Evolutionary conservation across 1,140 invertebrate genomes (phyloP).

Genomic region (Maconellicoccus hirsutus): DNA sequence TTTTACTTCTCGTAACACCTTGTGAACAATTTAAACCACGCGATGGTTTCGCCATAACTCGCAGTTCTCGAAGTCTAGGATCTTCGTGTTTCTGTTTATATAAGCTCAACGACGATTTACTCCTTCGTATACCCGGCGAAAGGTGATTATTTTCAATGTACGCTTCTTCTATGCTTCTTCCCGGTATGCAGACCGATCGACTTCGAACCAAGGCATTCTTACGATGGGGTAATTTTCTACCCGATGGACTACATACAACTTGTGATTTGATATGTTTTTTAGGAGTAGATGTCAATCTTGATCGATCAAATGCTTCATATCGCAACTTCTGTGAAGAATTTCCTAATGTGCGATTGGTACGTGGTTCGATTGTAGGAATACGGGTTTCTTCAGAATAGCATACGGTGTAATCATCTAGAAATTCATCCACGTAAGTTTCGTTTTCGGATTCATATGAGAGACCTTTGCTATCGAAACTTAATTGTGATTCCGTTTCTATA

Average conservation of each 20-base stretch:
- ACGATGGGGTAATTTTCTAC: background rate
- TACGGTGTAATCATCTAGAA: background rate
- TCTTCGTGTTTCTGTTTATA: background rate
- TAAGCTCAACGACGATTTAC: slow-evolving; percentile 10
- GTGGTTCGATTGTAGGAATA: background rate
- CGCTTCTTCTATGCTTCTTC: background rate
- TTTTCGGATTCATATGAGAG: slow-evolving; percentile 1
- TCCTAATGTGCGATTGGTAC: background rate
- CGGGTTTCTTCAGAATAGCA: background rate
- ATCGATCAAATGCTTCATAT: background rate
- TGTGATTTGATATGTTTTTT: background rate
- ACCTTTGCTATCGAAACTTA: background rate
- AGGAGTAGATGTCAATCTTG: background rate
- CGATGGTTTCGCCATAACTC: background rate
- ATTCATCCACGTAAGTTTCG: background rate
- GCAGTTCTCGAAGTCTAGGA: background rate
- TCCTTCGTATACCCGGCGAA: background rate
- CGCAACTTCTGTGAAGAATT: background rate
- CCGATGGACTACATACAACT: background rate
- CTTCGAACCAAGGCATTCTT: background rate
- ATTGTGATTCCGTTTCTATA: background rate
- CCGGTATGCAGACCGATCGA: background rate
- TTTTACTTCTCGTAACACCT: background rate
- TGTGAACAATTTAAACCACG: background rate
- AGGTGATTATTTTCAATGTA: background rate